Evolutionary conservation across 2,888 invertebrate species (phyloP), one percentile per base, ranked within the genome.

Genomic region (Lasius fuliginosus): DNA sequence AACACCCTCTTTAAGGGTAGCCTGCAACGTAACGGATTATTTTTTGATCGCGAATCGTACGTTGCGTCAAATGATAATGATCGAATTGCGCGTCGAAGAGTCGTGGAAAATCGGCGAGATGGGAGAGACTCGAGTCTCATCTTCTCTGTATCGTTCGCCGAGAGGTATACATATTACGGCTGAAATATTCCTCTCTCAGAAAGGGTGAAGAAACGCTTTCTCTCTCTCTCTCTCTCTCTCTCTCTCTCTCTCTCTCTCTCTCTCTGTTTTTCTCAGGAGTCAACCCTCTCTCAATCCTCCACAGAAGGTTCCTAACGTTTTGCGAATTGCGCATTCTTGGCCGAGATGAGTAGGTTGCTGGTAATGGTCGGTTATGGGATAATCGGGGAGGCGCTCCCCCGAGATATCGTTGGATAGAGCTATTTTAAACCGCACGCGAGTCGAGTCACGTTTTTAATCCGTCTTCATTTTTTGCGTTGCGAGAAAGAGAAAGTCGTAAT

Each of bases 1-100:
- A 96, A 94, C n/a, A 97, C 94, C 86, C 96, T 96, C 67, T 96
- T 95, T 91, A 96, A 95, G 12, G 97, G 97, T 90, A 97, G 95
- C 86, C 97, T 97, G 95, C 46, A 95, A 95, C 69, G 81, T 56
- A 53, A 8, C 4, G 68, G n/a, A 15, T 77, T 56, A 23, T 8
- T 40, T 27, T 53, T 65, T 56, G 27, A 53, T 68, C 36, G 23
- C 53, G 12, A 77, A 30, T 11, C 27, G 46, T 18, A 9, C 69
- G 12, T 46, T 18, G 15, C 40, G 18, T 36, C 5, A 36, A 23
- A 4, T 40, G 9, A 56, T 27, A 27, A 76, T 12, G 56, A 68
- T 68, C 8, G 68, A 69, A 69, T 77, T 56, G 46, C 9, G 23
- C 11, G n/a, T 65, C 65, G 42, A 65, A 30, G 40, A 49, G 36